Evolutionary conservation across 2,888 invertebrate genomes (phyloP).

Genomic region (Pseudococcus viburni): DNA sequence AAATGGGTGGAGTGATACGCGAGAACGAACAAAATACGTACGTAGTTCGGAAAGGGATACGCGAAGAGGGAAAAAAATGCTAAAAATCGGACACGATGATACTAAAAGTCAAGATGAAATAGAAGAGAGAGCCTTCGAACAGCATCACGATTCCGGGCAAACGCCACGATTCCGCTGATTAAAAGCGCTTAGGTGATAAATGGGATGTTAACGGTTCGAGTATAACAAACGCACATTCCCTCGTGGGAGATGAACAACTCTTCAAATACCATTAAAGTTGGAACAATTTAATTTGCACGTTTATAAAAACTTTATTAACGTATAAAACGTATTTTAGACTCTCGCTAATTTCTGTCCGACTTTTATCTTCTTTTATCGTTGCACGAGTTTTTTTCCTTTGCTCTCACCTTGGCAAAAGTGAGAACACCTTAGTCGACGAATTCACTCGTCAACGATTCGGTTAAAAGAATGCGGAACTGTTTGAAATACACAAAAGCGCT

Average conservation of each 20-base stretch:
- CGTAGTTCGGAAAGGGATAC: background rate
- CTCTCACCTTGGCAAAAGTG: background rate
- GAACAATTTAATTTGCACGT: constrained; percentile 51
- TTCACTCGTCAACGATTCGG: constrained; percentile 5
- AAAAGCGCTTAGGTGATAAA: constrained; percentile 48
- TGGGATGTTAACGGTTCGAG: constrained; percentile 45
- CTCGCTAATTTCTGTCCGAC: constrained; percentile 26
- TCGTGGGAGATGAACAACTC: constrained; percentile 33
- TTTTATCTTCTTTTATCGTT: constrained; percentile 9
- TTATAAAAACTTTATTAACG: constrained; percentile 41
- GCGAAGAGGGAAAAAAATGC: background rate
- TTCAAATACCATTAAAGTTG: constrained; percentile 44
- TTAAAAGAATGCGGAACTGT: constrained; percentile 2
- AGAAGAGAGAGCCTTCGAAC: background rate
- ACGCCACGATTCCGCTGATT: constrained; percentile 23
- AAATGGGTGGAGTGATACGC: background rate
- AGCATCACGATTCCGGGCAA: background rate
- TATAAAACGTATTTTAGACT: constrained; percentile 40
- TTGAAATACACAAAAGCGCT: background rate
- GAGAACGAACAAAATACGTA: background rate
- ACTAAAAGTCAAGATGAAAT: background rate
- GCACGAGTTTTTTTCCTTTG: too few relatives aligned
- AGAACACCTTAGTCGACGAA: background rate
- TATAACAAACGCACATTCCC: constrained; percentile 23
- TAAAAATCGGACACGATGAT: background rate